These are phyloP conservation scores for Noctua comes DNA, from an alignment of 2,888 invertebrate species.

Conservation along the genomic window DNA sequence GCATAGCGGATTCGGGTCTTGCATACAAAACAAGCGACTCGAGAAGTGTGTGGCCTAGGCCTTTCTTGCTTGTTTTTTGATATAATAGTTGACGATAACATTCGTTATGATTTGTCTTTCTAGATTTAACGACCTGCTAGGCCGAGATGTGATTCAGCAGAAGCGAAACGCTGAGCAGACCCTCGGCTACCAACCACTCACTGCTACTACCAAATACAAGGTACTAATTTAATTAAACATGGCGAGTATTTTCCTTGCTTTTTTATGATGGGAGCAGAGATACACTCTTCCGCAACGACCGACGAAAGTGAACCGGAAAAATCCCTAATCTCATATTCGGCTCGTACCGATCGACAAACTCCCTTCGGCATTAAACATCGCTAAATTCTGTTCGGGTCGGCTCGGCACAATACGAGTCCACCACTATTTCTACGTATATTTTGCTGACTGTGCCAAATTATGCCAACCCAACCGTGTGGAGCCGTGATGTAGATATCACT, in stretches of 20 bases:
- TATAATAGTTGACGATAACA: neutral
- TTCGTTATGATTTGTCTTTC: slow-evolving; percentile 29
- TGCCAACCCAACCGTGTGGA: neutral
- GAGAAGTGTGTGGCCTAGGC: neutral
- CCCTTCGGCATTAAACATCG: neutral
- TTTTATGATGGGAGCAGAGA: neutral
- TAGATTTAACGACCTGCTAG: slow-evolving; percentile 97
- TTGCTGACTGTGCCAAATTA: neutral
- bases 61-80: neutral
- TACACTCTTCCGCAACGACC: neutral
- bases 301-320: neutral
- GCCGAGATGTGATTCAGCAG: slow-evolving; percentile 96
- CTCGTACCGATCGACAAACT: neutral
- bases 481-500: neutral
- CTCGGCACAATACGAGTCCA: no score
- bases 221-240: slow-evolving; percentile 78
- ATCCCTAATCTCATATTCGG: neutral
- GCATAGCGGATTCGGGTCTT: neutral
- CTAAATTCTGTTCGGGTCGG: neutral
- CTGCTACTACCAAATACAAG: slow-evolving; percentile 97
- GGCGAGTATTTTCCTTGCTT: neutral
- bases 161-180: slow-evolving; percentile 96
- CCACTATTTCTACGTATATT: neutral
- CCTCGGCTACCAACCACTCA: slow-evolving; percentile 96
- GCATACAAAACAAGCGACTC: neutral